A percentile compares a stretch with the other conserved stretches of the same genome.
Conservation (phyloP, 1,140 invertebrate species). For the Epicauta chinensis region DNA sequence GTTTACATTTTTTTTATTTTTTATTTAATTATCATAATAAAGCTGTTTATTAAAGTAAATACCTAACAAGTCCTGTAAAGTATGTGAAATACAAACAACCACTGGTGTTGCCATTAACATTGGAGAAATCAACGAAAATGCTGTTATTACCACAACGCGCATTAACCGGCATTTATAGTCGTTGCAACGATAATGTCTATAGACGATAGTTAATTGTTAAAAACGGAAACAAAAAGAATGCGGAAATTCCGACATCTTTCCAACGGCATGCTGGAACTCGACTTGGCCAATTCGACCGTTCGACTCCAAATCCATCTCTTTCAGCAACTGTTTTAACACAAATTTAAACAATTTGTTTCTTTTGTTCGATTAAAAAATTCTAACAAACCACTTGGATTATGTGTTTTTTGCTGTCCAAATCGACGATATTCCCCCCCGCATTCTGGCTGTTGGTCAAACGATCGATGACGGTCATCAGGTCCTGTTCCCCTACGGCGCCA, state of each 20-base stretch:
- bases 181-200: conserved; percentile 28
- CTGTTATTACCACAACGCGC: conserved; percentile 46
- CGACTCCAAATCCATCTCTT: conserved; percentile 51
- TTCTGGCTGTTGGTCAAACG: conserved; percentile 39
- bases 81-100: conserved; percentile 52
- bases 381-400: conserved; percentile 17
- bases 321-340: conserved; percentile 46
- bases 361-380: neutral
- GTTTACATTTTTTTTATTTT: conserved; percentile 31
- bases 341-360: conserved; percentile 10
- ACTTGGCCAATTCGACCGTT: conserved; percentile 46
- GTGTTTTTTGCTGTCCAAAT: conserved; percentile 14
- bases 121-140: conserved; percentile 43
- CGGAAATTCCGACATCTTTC: conserved; percentile 54
- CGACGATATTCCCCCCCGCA: conserved; percentile 4
- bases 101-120: conserved; percentile 43
- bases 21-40: conserved; percentile 1
- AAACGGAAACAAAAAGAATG: conserved; percentile 50
- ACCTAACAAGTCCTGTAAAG: conserved; percentile 47
- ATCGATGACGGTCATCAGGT: conserved; percentile 49
- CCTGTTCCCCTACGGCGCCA: conserved; percentile 48
- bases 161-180: conserved; percentile 41
- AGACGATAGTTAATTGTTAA: conserved; percentile 34
- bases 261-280: conserved; percentile 52
- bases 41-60: conserved; percentile 40